These are phyloP conservation scores for Betta splendens DNA, from an alignment of 2,797 vertebrate genomes.

Conservation along the genomic window DNA sequence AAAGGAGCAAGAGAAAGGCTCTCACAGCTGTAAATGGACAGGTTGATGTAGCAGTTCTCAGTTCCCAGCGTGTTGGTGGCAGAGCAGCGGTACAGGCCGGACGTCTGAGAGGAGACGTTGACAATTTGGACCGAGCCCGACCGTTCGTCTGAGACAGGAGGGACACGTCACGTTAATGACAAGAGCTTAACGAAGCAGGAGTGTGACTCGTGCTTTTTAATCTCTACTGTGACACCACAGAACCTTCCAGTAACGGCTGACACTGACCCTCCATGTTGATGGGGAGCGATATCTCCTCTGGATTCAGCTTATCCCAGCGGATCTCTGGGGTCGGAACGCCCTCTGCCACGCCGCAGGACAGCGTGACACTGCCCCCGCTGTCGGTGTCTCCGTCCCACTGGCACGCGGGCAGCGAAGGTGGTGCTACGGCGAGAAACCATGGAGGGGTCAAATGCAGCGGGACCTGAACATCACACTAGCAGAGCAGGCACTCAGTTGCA, in stretches of 20 bases:
- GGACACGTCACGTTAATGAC: not conserved
- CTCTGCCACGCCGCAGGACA: constrained; percentile 79
- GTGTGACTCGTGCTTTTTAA: too few relatives aligned
- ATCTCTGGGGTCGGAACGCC: constrained; percentile 80
- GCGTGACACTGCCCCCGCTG: constrained; percentile 76
- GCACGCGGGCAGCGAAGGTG: constrained; percentile 81
- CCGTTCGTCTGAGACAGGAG: constrained; percentile 58
- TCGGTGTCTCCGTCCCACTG: constrained; percentile 77
- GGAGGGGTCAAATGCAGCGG: not conserved
- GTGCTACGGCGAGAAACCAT: constrained; percentile 60
- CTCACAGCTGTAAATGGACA: constrained; percentile 80
- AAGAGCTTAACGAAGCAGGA: not conserved
- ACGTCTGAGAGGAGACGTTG: constrained; percentile 80
- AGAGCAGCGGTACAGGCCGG: constrained; percentile 85
- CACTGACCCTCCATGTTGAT: constrained; percentile 79
- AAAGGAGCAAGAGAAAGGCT: not conserved
- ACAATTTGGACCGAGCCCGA: constrained; percentile 72
- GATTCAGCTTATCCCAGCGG: constrained; percentile 81
- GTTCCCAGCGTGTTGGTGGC: constrained; percentile 80
- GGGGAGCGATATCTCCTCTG: constrained; percentile 71
- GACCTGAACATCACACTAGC: not conserved
- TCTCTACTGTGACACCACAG: not conserved
- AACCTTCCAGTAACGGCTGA: not conserved
- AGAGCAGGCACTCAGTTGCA: too few relatives aligned
- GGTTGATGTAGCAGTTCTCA: constrained; percentile 81